Evolutionary conservation across 1,140 invertebrate genomes (phyloP).

Genomic region (Bicyclus anynana): DNA sequence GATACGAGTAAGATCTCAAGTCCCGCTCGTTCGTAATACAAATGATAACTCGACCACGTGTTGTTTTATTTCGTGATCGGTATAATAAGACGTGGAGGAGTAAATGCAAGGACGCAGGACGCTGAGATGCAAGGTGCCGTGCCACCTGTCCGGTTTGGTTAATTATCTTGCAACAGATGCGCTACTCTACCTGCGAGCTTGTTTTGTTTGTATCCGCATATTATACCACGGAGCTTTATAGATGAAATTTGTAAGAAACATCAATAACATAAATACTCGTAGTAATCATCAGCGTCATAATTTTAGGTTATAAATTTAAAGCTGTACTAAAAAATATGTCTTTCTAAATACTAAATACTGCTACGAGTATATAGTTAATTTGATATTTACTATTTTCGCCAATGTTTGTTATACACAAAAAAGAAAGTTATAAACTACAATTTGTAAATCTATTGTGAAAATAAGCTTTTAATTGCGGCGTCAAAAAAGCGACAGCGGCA

Average conservation of each 20-base stretch:
- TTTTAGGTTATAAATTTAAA: too few species aligned
- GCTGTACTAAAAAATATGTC: too few species aligned
- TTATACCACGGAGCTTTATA: background rate
- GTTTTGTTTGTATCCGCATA: constrained; percentile 13
- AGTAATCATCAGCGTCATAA: too few species aligned
- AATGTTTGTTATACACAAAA: too few species aligned
- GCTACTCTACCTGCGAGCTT: constrained; percentile 35
- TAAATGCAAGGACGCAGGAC: constrained; percentile 47
- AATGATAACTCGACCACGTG: background rate
- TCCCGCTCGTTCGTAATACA: background rate
- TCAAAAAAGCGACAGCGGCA: too few species aligned
- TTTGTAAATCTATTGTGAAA: too few species aligned
- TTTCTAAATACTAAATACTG: too few species aligned
- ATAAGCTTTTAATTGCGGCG: too few species aligned
- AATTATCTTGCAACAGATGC: constrained; percentile 72
- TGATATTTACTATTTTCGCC: too few species aligned
- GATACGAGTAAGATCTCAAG: too few species aligned
- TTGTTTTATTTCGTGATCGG: constrained; percentile 7
- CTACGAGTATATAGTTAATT: too few species aligned
- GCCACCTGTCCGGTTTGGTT: constrained; percentile 57
- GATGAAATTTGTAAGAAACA: background rate
- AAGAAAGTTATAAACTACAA: too few species aligned
- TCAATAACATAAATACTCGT: background rate
- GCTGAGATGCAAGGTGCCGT: constrained; percentile 57
- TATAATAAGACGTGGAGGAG: constrained; percentile 8